Conservation (phyloP, 2,113 vertebrate genomes). For the Microtus pennsylvanicus region DNA sequence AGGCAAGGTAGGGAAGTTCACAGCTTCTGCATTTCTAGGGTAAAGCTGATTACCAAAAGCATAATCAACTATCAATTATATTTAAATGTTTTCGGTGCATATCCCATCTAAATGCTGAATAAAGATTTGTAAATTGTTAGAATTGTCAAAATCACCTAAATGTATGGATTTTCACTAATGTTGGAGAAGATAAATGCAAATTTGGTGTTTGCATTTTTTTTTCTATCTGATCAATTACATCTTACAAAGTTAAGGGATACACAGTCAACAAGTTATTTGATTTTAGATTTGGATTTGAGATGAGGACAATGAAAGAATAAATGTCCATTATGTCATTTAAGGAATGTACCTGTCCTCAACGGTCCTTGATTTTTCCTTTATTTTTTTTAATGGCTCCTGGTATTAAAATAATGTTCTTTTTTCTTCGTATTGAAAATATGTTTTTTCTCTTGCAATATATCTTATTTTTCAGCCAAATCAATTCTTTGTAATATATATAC, state of each 20-base stretch:
- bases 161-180: neutral
- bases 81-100: neutral
- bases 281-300: neutral
- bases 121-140: neutral
- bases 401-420: neutral
- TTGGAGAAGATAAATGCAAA: neutral
- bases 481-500: neutral
- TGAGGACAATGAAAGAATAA: neutral
- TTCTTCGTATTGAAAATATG: neutral
- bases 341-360: neutral
- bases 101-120: neutral
- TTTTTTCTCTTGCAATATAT: neutral
- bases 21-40: neutral
- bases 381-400: neutral
- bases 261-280: neutral
- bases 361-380: neutral
- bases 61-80: neutral
- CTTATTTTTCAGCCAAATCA: neutral
- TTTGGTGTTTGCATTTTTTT: neutral
- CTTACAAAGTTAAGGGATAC: neutral
- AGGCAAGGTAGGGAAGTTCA: neutral
- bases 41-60: neutral
- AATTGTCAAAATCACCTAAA: neutral
- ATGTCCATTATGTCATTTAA: too few species aligned
- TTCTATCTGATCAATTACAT: too few species aligned